These are phyloP conservation scores for Agrotis segetum DNA, from an alignment of 2,888 invertebrate species.

Conservation along the genomic window DNA sequence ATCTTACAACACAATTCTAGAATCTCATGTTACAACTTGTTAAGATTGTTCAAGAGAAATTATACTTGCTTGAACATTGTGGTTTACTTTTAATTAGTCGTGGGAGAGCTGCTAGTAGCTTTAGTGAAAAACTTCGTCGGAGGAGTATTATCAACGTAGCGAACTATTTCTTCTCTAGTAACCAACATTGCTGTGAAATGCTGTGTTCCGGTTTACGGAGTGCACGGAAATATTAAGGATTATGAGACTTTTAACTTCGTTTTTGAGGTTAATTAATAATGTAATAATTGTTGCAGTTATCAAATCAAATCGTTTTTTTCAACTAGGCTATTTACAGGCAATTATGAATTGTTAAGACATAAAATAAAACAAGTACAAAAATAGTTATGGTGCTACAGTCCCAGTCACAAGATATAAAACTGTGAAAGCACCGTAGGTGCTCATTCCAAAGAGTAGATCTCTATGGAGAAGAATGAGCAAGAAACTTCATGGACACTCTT, in stretches of 20 bases:
- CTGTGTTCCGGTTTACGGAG: not conserved
- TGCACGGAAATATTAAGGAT: not conserved
- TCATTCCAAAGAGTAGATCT: no score
- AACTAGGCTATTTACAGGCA: no score
- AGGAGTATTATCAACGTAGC: conserved; percentile 31
- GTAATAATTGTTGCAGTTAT: no score
- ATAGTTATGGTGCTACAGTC: no score
- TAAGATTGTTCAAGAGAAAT: conserved; percentile 43
- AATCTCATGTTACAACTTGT: conserved; percentile 26
- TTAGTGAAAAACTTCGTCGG: conserved; percentile 39
- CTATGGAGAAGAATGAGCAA: no score
- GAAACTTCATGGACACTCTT: no score
- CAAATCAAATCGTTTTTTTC: no score
- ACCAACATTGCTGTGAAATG: conserved; percentile 2
- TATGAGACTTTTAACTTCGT: not conserved
- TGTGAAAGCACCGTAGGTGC: no score
- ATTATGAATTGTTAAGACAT: no score
- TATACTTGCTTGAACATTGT: conserved; percentile 38
- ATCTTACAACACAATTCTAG: conserved; percentile 5
- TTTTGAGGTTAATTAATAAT: not conserved
- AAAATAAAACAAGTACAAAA: no score
- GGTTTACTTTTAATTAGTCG: conserved; percentile 53
- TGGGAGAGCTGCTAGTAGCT: conserved; percentile 23
- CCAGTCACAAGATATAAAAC: no score
- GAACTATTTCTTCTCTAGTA: not conserved